Percentiles rank a stretch among this genome's conserved stretches.
These are phyloP conservation scores for Casuarius casuarius DNA, from an alignment of 2,113 vertebrate genomes.

Conservation along the genomic window DNA sequence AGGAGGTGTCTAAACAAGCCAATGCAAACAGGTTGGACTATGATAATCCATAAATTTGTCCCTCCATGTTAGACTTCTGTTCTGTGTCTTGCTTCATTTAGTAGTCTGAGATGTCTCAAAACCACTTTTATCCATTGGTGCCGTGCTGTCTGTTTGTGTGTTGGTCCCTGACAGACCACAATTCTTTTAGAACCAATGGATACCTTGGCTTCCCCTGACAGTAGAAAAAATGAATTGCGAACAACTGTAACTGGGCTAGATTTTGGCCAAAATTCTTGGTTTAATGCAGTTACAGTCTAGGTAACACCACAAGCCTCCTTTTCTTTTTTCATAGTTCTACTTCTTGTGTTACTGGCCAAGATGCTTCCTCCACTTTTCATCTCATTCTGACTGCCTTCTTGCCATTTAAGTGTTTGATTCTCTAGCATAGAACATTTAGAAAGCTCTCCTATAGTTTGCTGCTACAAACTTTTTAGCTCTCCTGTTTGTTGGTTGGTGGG, in stretches of 20 bases:
- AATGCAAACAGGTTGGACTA: conserved; percentile 76
- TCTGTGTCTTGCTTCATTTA: conserved; percentile 29
- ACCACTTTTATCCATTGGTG: conserved; percentile 7
- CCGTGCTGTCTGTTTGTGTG: conserved; percentile 23
- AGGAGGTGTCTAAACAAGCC: conserved; percentile 83
- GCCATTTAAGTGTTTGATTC: neutral
- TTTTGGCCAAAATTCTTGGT: neutral
- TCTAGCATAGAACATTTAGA: neutral
- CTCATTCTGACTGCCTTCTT: neutral
- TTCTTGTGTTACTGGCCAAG: neutral
- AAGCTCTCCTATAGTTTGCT: neutral
- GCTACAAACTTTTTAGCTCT: neutral
- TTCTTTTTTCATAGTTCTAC: neutral
- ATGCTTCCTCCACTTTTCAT: neutral
- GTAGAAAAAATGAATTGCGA: neutral
- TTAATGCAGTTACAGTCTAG: neutral
- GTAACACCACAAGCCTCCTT: neutral
- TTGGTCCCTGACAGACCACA: conserved; percentile 27
- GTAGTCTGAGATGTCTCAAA: neutral
- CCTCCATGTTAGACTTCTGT: conserved; percentile 56
- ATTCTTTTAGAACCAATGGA: neutral
- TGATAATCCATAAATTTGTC: conserved; percentile 50
- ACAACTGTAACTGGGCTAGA: neutral
- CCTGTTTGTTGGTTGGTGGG: neutral
- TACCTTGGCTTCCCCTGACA: neutral